Evolutionary conservation across 2,797 vertebrate species (phyloP).

Genomic region (Muscicapa comitata): DNA sequence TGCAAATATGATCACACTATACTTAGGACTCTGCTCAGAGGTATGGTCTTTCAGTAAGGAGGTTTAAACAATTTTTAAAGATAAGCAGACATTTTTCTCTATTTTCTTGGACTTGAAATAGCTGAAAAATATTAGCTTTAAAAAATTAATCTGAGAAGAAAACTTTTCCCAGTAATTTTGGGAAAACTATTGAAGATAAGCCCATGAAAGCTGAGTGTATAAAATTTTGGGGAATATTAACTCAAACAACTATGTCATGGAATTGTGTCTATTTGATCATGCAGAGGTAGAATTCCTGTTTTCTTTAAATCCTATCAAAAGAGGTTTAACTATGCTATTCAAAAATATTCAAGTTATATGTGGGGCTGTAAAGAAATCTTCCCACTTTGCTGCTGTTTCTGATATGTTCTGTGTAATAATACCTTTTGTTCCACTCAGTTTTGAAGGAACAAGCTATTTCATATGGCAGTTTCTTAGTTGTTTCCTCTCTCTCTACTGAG

Average conservation of each 20-base stretch:
- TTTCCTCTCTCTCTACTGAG: neutral
- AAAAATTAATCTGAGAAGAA: neutral
- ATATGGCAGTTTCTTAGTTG: neutral
- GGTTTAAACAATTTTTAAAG: neutral
- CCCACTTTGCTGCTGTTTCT: neutral
- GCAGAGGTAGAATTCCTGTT: neutral
- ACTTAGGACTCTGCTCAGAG: neutral
- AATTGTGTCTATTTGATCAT: neutral
- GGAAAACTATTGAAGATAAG: neutral
- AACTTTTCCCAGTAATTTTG: neutral
- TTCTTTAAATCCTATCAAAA: neutral
- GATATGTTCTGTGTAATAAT: neutral
- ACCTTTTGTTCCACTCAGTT: neutral
- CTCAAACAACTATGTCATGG: neutral
- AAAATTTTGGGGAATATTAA: neutral
- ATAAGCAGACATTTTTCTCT: neutral
- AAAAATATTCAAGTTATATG: neutral
- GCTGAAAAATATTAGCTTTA: neutral
- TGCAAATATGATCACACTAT: neutral
- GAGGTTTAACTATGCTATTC: neutral
- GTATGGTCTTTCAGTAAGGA: neutral
- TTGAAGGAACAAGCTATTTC: neutral
- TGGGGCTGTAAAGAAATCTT: neutral
- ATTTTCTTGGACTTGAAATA: neutral
- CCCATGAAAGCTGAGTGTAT: neutral